Percentiles rank a stretch among this genome's conserved stretches.
Evolutionary conservation across 2,113 vertebrate genomes (phyloP).

Genomic region (Dolichotis patagonum): DNA sequence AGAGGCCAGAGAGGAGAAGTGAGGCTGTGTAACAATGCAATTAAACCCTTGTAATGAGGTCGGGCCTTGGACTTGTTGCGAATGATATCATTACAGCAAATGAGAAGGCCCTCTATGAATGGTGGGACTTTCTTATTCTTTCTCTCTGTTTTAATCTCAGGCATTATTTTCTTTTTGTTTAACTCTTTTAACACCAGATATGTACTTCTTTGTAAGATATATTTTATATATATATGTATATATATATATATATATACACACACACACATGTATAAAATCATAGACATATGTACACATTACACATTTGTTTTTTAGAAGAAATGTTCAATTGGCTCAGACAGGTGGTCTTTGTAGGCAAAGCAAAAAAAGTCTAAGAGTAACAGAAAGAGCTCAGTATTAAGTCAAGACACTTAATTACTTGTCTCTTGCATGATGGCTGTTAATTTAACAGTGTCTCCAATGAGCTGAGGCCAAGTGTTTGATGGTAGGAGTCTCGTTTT

Average conservation of each 20-base stretch:
- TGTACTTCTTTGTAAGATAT: slow-evolving; percentile 46
- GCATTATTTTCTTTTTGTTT: slow-evolving; percentile 85
- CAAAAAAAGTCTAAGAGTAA: not conserved
- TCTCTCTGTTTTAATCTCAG: slow-evolving; percentile 83
- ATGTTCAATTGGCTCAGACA: not conserved
- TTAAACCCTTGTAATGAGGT: slow-evolving; percentile 99
- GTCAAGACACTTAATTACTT: not conserved
- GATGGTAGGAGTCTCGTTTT: not conserved
- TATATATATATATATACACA: not conserved
- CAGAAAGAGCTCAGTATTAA: not conserved
- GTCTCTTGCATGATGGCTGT: not conserved
- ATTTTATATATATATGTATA: not conserved
- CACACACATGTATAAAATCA: too few species aligned
- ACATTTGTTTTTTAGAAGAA: not conserved
- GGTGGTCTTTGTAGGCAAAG: not conserved
- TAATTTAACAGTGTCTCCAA: slow-evolving; percentile 29
- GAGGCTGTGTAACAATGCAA: slow-evolving; percentile 98
- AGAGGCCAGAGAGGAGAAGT: slow-evolving; percentile 93
- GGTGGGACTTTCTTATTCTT: slow-evolving; percentile 86
- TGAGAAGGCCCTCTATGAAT: slow-evolving; percentile 92
- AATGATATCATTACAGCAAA: slow-evolving; percentile 97
- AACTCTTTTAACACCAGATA: slow-evolving; percentile 87
- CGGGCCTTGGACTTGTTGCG: slow-evolving; percentile 97
- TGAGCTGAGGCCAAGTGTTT: not conserved
- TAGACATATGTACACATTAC: not conserved